Evolutionary conservation across 2,797 vertebrate species (phyloP).

Genomic region (Malacoraja senta): DNA sequence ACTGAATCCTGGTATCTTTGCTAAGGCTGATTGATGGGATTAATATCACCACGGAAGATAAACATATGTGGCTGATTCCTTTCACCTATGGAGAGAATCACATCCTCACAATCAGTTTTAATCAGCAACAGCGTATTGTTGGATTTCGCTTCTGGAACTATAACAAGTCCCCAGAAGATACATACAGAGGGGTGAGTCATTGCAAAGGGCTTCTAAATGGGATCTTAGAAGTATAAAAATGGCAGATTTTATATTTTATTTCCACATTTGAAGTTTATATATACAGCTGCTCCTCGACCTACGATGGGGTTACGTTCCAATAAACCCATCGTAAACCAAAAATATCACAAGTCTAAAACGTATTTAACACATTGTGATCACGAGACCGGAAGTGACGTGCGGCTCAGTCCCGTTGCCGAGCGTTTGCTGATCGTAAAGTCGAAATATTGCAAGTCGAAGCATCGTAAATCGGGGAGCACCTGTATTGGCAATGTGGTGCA

Average conservation of each 20-base stretch:
- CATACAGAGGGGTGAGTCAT: constrained; percentile 85
- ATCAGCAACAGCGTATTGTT: constrained; percentile 66
- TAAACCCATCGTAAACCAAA: too few relatives aligned
- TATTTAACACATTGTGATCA: too few relatives aligned
- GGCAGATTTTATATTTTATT: not conserved
- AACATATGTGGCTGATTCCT: constrained; percentile 94
- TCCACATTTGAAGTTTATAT: not conserved
- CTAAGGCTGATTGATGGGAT: constrained; percentile 80
- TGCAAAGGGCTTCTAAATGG: not conserved
- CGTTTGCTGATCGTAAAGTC: too few relatives aligned
- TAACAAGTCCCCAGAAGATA: constrained; percentile 95
- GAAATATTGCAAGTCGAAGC: too few relatives aligned
- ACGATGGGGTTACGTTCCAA: too few relatives aligned
- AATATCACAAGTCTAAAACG: too few relatives aligned
- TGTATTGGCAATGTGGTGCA: not conserved
- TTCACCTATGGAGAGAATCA: constrained; percentile 75
- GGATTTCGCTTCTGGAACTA: constrained; percentile 97
- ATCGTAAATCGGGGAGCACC: too few relatives aligned
- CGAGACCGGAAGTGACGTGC: too few relatives aligned
- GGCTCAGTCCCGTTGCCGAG: too few relatives aligned
- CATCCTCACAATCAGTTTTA: constrained; percentile 69
- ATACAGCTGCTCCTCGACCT: too few relatives aligned
- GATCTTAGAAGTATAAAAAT: not conserved
- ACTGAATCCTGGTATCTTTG: not conserved
- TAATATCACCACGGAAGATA: constrained; percentile 83